These are phyloP conservation scores for Acromyrmex charruanus DNA, from an alignment of 1,140 invertebrate genomes.

Conservation along the genomic window DNA sequence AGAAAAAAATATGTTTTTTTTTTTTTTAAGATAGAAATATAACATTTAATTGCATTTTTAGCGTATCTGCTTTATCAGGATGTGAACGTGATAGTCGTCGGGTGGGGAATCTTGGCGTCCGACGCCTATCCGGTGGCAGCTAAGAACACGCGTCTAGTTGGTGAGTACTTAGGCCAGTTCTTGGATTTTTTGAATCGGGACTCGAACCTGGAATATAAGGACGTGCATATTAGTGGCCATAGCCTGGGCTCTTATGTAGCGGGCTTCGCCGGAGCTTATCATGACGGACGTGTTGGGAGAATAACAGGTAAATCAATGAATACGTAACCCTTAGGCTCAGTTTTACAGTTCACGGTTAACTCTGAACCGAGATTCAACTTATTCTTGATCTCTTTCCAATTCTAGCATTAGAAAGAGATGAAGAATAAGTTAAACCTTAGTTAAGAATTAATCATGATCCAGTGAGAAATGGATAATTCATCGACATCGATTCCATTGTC, in stretches of 20 bases:
- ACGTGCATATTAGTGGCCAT: conserved; percentile 93
- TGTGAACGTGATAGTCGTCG: conserved; percentile 89
- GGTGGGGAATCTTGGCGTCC: conserved; percentile 88
- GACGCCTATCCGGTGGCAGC: conserved; percentile 80
- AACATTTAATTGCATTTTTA: conserved; percentile 67
- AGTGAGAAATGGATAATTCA: no score
- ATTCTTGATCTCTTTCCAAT: no score
- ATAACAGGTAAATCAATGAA: conserved; percentile 86
- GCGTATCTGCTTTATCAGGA: conserved; percentile 88
- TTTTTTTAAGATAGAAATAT: conserved; percentile 3
- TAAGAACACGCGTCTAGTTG: conserved; percentile 82
- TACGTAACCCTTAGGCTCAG: no score
- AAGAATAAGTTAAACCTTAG: no score
- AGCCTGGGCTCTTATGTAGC: conserved; percentile 94
- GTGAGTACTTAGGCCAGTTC: conserved; percentile 81
- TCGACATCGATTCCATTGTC: no score
- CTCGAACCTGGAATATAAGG: conserved; percentile 82
- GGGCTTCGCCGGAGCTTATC: conserved; percentile 89
- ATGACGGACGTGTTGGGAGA: conserved; percentile 85
- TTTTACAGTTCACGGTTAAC: no score
- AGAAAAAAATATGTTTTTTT: neutral
- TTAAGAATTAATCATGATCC: no score
- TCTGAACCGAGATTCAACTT: no score
- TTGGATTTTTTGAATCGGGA: conserved; percentile 81
- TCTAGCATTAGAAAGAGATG: no score